phyloP scores from a whole-genome alignment of 2,113 vertebrate genomes.

The Leptobrachium ailaonicum region DNA sequence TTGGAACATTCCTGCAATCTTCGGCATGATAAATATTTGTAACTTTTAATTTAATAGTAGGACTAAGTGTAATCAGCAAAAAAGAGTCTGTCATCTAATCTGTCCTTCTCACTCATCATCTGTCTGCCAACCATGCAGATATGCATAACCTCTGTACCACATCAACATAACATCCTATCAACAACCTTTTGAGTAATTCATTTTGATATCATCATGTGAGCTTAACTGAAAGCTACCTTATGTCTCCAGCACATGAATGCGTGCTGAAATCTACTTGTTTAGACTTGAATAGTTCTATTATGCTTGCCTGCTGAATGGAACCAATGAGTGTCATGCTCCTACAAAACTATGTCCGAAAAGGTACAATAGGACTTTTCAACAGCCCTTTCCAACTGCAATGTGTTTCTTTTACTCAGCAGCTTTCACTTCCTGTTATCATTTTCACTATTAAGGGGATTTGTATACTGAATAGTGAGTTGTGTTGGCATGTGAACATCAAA shows the following conservation, averaged over 20 bases:
- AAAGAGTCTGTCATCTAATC: conserved; percentile 10
- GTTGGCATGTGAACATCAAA: too few species aligned
- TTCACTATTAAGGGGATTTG: conserved; percentile 2
- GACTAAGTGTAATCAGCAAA: conserved; percentile 4
- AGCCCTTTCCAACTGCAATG: conserved; percentile 16
- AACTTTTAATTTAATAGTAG: conserved; percentile 4
- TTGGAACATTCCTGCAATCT: too few species aligned
- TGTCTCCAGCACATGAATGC: conserved; percentile 40
- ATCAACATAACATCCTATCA: conserved; percentile 38
- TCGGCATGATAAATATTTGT: too few species aligned
- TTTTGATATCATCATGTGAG: conserved; percentile 39
- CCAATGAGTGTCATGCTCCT: conserved; percentile 40
- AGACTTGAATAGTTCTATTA: conserved; percentile 42
- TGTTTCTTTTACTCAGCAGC: conserved; percentile 26
- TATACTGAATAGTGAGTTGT: too few species aligned
- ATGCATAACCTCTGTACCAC: conserved; percentile 25
- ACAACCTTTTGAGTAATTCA: conserved; percentile 34
- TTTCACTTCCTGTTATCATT: conserved; percentile 27
- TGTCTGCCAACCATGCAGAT: conserved; percentile 18
- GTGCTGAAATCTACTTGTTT: conserved; percentile 45
- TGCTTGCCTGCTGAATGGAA: conserved; percentile 34
- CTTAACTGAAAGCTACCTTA: conserved; percentile 31
- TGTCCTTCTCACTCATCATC: conserved; percentile 29
- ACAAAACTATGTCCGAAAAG: conserved; percentile 37
- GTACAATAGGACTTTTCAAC: conserved; percentile 42